phyloP scores from a whole-genome alignment of 2,888 invertebrate genomes.

The Hemicrepidius hirtus region DNA sequence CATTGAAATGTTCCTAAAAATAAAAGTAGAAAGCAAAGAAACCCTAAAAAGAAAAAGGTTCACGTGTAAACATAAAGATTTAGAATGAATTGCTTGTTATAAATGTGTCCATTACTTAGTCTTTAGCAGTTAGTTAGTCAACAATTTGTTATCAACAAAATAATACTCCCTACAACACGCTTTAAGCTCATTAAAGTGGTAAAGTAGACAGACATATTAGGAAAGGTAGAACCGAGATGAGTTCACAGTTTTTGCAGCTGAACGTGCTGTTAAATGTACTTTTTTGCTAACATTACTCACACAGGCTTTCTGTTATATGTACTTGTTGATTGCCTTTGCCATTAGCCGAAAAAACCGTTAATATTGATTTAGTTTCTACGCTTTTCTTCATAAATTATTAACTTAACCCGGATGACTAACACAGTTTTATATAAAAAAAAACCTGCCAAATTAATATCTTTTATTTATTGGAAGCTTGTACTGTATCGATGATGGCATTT shows the following conservation, averaged over 20 bases:
- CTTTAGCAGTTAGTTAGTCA: conserved; percentile 4
- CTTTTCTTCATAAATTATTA: conserved; percentile 42
- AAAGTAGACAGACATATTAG: conserved; percentile 35
- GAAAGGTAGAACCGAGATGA: conserved; percentile 24
- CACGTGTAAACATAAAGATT: background rate
- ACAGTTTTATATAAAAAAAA: conserved; percentile 36
- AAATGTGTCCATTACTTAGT: conserved; percentile 12
- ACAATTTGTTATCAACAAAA: conserved; percentile 29
- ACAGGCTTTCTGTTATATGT: conserved; percentile 46
- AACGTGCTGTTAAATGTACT: conserved; percentile 41
- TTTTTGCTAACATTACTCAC: conserved; percentile 46
- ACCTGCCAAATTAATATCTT: conserved; percentile 44
- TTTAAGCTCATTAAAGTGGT: conserved; percentile 23
- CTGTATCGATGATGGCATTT: conserved; percentile 39
- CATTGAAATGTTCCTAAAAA: no score
- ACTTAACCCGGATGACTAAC: conserved; percentile 29
- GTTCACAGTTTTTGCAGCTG: conserved; percentile 33
- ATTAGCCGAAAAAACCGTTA: conserved; percentile 41
- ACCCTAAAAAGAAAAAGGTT: no score
- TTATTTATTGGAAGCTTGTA: conserved; percentile 46
- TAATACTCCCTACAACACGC: conserved; percentile 5
- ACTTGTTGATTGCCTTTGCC: conserved; percentile 49
- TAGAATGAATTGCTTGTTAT: conserved; percentile 4
- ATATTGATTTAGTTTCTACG: conserved; percentile 38
- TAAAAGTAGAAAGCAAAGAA: no score